These are phyloP conservation scores for Spicauda simplicius DNA, from an alignment of 2,888 invertebrate genomes.

Conservation along the genomic window DNA sequence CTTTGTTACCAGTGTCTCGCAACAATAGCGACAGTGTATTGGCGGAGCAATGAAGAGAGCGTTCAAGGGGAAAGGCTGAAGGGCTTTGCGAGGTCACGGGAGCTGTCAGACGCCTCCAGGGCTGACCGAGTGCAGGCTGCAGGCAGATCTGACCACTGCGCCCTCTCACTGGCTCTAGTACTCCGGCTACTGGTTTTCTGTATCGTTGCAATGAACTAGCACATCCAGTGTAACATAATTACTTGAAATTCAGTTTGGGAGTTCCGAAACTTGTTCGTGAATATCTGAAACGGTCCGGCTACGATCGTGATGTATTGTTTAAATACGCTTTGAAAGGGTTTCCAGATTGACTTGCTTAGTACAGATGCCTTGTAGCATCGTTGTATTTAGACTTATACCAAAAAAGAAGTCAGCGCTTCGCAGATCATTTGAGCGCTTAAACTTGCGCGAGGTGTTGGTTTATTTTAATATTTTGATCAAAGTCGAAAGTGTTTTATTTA, in stretches of 20 bases:
- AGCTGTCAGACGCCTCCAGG: slow-evolving; percentile 88
- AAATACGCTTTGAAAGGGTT: no score
- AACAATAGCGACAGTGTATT: slow-evolving; percentile 93
- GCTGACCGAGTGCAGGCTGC: slow-evolving; percentile 91
- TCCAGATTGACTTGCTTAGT: no score
- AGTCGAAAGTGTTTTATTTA: no score
- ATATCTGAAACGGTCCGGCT: not conserved
- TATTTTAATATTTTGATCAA: no score
- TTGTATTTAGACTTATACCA: no score
- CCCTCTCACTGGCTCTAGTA: slow-evolving; percentile 45
- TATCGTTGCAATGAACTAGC: slow-evolving; percentile 26
- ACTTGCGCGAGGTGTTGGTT: no score
- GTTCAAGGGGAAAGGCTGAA: slow-evolving; percentile 91
- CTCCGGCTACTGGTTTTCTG: slow-evolving; percentile 26
- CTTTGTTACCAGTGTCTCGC: slow-evolving; percentile 88
- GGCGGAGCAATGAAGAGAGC: slow-evolving; percentile 94
- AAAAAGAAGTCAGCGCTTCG: no score
- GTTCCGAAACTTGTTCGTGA: not conserved
- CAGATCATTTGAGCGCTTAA: no score
- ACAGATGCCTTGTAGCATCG: no score
- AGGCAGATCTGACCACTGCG: slow-evolving; percentile 61
- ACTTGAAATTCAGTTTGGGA: not conserved
- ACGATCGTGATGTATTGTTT: no score
- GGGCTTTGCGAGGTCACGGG: slow-evolving; percentile 91
- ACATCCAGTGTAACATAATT: not conserved